Evolutionary conservation across 2,113 vertebrate genomes (phyloP).

Genomic region (Fulmarus glacialis): DNA sequence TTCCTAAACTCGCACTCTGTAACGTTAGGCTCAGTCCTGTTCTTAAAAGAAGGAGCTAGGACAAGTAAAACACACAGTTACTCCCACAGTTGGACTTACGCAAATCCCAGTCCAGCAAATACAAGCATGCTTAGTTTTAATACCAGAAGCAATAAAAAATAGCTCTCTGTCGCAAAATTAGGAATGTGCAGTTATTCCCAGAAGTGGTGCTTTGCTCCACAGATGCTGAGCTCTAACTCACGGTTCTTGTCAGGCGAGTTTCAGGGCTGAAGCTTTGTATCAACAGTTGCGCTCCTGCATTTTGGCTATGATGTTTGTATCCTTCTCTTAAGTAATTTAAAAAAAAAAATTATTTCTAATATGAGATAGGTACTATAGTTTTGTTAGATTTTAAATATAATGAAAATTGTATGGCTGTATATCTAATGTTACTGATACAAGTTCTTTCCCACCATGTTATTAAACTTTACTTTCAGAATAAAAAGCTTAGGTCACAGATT

Average conservation of each 20-base stretch:
- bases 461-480: not conserved
- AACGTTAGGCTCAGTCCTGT: not conserved
- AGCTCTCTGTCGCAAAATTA: not conserved
- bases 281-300: not conserved
- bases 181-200: not conserved
- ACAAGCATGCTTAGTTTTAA: not conserved
- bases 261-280: not conserved
- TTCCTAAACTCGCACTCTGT: not conserved
- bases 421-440: not conserved
- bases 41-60: not conserved
- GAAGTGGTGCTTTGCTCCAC: not conserved
- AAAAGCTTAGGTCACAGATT: not conserved
- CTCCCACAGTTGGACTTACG: not conserved
- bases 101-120: not conserved
- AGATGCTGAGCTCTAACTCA: not conserved
- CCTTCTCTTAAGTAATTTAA: not conserved
- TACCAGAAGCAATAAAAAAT: not conserved
- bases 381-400: not conserved
- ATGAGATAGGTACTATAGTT: not conserved
- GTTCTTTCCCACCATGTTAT: not conserved
- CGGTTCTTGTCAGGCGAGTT: fast-evolving
- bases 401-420: not conserved
- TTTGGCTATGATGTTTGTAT: not conserved
- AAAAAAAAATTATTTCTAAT: not conserved
- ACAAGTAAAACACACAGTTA: not conserved